Conservation (phyloP, 1,140 invertebrate species). For the Sarcophaga peregrina region DNA sequence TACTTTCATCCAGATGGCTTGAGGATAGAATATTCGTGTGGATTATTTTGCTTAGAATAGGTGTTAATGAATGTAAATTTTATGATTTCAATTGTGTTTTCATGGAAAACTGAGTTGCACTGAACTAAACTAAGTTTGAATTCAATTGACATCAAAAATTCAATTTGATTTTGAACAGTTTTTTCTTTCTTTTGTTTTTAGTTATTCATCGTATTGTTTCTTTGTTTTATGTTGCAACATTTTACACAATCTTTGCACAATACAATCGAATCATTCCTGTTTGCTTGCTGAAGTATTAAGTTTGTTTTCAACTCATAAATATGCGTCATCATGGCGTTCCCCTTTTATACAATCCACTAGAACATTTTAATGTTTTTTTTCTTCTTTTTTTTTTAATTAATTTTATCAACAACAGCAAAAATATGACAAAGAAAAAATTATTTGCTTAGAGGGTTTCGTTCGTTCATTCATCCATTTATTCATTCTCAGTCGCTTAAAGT, state of each 20-base stretch:
- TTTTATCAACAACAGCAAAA: neutral
- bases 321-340: neutral
- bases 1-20: neutral
- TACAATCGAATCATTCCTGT: neutral
- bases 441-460: slow-evolving; percentile 21
- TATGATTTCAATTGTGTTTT: neutral
- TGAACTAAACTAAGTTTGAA: neutral
- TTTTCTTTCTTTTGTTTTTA: neutral
- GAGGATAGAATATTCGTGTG: neutral
- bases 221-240: neutral
- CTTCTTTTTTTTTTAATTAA: neutral
- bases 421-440: neutral
- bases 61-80: slow-evolving; percentile 17
- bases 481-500: neutral
- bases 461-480: neutral
- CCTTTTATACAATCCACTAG: neutral
- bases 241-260: neutral
- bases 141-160: slow-evolving; percentile 14
- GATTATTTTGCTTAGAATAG: neutral
- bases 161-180: neutral
- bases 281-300: neutral
- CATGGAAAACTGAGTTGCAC: neutral
- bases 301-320: slow-evolving; percentile 6
- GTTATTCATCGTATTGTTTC: no score
- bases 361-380: neutral